Evolutionary conservation across 1,140 invertebrate genomes (phyloP).

Genomic region (Latrodectus geometricus): DNA sequence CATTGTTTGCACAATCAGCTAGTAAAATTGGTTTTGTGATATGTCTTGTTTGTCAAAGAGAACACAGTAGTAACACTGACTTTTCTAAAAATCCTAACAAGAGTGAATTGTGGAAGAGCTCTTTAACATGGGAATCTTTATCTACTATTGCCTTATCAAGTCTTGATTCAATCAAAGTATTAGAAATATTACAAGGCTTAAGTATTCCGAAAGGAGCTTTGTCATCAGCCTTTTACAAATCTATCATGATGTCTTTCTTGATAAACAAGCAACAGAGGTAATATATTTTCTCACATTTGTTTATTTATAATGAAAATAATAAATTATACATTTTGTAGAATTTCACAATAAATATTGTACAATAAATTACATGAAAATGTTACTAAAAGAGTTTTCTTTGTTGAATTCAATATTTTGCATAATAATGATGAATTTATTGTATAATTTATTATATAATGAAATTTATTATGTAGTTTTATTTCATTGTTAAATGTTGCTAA

Average conservation of each 20-base stretch:
- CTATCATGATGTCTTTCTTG: slow-evolving; percentile 41
- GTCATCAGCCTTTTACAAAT: slow-evolving; percentile 52
- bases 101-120: slow-evolving; percentile 23
- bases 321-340: too few relatives aligned
- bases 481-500: too few relatives aligned
- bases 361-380: too few relatives aligned
- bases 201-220: slow-evolving; percentile 59
- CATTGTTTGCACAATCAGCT: slow-evolving; percentile 27
- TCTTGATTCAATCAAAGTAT: slow-evolving; percentile 51
- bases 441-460: too few relatives aligned
- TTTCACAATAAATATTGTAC: too few relatives aligned
- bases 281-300: neutral
- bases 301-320: too few relatives aligned
- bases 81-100: neutral
- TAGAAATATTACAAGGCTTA: slow-evolving; percentile 43
- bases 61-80: slow-evolving; percentile 14
- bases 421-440: too few relatives aligned
- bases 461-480: too few relatives aligned
- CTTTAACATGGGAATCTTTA: slow-evolving; percentile 49
- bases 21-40: neutral
- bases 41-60: slow-evolving; percentile 33
- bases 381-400: too few relatives aligned
- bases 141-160: slow-evolving; percentile 35
- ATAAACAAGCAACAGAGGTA: slow-evolving; percentile 61
- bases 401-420: too few relatives aligned